phyloP scores from a whole-genome alignment of 2,888 invertebrate species.

The Flexamia atlantica region DNA sequence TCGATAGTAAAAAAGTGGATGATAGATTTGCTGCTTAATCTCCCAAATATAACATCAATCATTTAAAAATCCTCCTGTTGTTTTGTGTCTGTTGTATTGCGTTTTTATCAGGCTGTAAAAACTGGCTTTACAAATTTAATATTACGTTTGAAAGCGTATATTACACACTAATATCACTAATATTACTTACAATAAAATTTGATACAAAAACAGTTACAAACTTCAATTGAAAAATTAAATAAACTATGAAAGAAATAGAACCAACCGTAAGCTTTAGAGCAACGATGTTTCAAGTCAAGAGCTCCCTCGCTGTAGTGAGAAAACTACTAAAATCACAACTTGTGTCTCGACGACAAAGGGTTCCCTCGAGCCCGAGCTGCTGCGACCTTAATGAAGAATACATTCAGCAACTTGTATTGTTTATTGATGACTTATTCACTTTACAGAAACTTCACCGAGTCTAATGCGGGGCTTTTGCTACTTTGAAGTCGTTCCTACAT shows the following conservation, averaged over 20 bases:
- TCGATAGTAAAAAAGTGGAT: too few relatives aligned
- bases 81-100: too few relatives aligned
- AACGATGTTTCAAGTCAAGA: neutral
- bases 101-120: too few relatives aligned
- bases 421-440: conserved; percentile 28
- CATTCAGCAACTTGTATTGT: conserved; percentile 6
- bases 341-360: neutral
- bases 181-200: too few relatives aligned
- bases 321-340: conserved; percentile 8
- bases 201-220: too few relatives aligned
- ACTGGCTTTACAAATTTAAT: too few relatives aligned
- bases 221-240: neutral
- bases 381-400: neutral
- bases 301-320: neutral
- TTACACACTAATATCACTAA: too few relatives aligned
- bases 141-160: too few relatives aligned
- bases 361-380: neutral
- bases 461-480: neutral
- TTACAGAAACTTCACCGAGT: neutral
- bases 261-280: neutral
- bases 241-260: neutral
- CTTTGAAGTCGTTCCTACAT: too few relatives aligned
- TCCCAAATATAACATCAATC: too few relatives aligned
- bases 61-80: too few relatives aligned
- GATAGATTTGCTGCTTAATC: too few relatives aligned